phyloP scores from a whole-genome alignment of 35 echinoderm and acorn worm species.

The Apostichopus japonicus region DNA sequence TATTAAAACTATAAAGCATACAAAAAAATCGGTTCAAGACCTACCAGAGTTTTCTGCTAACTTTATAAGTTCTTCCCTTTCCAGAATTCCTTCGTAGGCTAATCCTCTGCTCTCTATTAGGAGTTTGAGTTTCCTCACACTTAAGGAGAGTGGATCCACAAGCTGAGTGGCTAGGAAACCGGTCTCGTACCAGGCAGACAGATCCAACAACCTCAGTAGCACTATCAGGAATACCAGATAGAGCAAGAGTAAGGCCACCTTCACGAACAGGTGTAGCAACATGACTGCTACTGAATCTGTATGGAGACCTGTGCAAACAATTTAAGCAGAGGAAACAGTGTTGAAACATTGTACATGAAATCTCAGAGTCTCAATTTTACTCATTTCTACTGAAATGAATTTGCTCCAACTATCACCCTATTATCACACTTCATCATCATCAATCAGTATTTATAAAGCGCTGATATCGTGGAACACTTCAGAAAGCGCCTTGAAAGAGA shows the following conservation, averaged over 20 bases:
- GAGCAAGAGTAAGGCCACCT: conserved; percentile 72
- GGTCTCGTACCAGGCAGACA: conserved; percentile 88
- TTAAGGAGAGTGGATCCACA: conserved; percentile 88
- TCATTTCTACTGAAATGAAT: no score
- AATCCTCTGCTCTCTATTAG: conserved; percentile 86
- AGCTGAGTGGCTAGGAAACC: conserved; percentile 84
- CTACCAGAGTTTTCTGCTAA: conserved; percentile 78
- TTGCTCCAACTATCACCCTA: no score
- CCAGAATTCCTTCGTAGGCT: conserved; percentile 80
- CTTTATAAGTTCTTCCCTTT: conserved; percentile 87
- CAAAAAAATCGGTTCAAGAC: background rate
- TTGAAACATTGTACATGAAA: background rate
- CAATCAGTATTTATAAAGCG: no score
- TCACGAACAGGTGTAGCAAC: conserved; percentile 54
- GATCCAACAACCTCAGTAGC: conserved; percentile 71
- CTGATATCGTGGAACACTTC: no score
- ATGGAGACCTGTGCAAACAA: conserved; percentile 6
- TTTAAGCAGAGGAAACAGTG: background rate
- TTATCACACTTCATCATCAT: no score
- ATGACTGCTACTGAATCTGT: conserved; percentile 19
- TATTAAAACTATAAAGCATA: no score
- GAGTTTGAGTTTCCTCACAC: conserved; percentile 85
- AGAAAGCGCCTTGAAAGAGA: no score
- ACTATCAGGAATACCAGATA: conserved; percentile 73
- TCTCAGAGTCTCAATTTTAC: background rate